Percentiles rank a stretch among this genome's conserved stretches.
Evolutionary conservation across 1,140 invertebrate species (phyloP).

Genomic region (Homarus americanus): DNA sequence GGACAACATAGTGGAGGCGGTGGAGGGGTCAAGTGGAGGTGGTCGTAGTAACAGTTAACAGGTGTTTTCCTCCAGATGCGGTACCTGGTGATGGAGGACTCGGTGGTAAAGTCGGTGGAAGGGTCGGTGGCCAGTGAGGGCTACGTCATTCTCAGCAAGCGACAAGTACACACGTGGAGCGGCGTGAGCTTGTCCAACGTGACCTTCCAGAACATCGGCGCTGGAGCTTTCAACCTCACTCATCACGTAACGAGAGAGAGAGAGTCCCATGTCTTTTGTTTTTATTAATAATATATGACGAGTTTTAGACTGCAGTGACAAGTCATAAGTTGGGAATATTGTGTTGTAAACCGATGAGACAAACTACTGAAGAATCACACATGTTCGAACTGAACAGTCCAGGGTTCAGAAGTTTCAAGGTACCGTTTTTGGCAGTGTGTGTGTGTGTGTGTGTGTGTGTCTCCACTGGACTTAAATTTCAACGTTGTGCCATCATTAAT

Average conservation of each 20-base stretch:
- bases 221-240: constrained; percentile 61
- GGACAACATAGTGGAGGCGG: too few species aligned
- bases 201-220: constrained; percentile 19
- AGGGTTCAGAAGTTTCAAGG: too few species aligned
- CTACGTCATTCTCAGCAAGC: constrained; percentile 31
- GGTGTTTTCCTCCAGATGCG: too few species aligned
- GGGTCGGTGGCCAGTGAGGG: constrained; percentile 42
- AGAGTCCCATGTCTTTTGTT: background rate
- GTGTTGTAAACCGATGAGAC: too few species aligned
- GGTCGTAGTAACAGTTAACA: background rate
- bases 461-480: too few species aligned
- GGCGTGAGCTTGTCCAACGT: constrained; percentile 43
- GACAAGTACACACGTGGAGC: constrained; percentile 57
- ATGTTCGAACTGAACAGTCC: too few species aligned
- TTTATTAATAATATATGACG: background rate
- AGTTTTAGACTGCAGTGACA: background rate
- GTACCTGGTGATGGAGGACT: constrained; percentile 56
- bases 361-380: too few species aligned
- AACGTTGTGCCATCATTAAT: too few species aligned
- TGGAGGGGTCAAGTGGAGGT: too few species aligned
- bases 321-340: too few species aligned
- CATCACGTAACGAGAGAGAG: constrained; percentile 40
- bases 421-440: too few species aligned
- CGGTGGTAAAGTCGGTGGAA: constrained; percentile 23
- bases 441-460: too few species aligned